A percentile compares a stretch with the other conserved stretches of the same genome.
Evolutionary conservation across 2,797 vertebrate species (phyloP).

Genomic region (Halcyon leucocephala): DNA sequence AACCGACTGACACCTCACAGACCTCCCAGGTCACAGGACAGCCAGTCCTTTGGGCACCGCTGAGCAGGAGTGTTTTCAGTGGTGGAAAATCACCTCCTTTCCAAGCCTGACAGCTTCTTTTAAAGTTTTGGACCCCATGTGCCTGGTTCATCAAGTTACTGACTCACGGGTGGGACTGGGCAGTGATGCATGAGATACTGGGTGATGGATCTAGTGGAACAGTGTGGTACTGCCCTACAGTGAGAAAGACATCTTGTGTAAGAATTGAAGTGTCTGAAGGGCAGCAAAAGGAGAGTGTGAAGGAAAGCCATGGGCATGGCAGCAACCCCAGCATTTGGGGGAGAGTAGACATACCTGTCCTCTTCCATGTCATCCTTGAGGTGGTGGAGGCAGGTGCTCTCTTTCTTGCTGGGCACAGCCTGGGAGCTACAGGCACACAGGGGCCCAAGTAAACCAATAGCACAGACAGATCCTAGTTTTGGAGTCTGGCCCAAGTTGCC

Average conservation of each 20-base stretch:
- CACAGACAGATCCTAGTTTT: not conserved
- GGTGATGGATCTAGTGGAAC: fast-evolving
- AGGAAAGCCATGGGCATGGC: not conserved
- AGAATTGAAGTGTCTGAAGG: not conserved
- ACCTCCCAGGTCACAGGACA: not conserved
- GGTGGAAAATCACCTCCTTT: not conserved
- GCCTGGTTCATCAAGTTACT: not conserved
- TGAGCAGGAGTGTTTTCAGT: not conserved
- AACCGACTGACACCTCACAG: not conserved
- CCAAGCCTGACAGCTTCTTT: not conserved
- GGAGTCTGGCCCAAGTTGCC: not conserved
- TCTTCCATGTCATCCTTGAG: not conserved
- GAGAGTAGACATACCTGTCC: not conserved
- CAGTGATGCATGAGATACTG: not conserved
- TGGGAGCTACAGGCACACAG: not conserved
- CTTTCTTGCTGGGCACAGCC: not conserved
- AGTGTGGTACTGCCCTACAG: not conserved
- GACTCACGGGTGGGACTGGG: not conserved
- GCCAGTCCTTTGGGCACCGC: fast-evolving
- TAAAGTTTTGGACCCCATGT: fast-evolving
- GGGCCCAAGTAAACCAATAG: not conserved
- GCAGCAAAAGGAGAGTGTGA: not conserved
- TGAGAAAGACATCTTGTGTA: not conserved
- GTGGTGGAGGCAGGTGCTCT: not conserved
- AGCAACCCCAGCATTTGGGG: not conserved